phyloP scores from a whole-genome alignment of 2,113 vertebrate species.

The Chloropsis cyanopogon region DNA sequence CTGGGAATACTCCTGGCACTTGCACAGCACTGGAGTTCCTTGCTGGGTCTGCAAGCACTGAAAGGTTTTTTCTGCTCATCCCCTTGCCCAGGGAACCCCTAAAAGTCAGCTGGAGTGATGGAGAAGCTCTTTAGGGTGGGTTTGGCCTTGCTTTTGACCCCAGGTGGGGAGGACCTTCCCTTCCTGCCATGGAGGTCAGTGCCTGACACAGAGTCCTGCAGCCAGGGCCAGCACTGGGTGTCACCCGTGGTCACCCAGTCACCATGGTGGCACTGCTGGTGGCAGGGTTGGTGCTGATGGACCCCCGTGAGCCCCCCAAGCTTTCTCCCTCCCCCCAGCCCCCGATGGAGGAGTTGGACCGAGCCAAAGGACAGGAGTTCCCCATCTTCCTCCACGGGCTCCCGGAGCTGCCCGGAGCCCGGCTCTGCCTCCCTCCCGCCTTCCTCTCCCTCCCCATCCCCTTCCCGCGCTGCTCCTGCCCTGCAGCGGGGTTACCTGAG shows the following conservation, averaged over 20 bases:
- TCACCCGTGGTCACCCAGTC: not conserved
- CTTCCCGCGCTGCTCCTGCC: not conserved
- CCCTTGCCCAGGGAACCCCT: not conserved
- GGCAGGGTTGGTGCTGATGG: not conserved
- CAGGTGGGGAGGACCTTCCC: not conserved
- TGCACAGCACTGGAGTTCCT: fast-evolving
- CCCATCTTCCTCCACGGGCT: not conserved
- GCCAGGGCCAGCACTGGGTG: not conserved
- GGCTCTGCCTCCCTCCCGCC: not conserved
- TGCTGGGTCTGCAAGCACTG: not conserved
- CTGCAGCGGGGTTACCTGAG: not conserved
- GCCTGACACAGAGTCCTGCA: not conserved
- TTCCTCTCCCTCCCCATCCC: not conserved
- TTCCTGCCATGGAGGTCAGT: not conserved
- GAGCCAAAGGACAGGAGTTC: not conserved
- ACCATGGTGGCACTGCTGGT: not conserved
- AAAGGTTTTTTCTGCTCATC: not conserved
- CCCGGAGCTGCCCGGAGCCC: not conserved
- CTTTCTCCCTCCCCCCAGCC: not conserved
- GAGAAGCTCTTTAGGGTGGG: not conserved
- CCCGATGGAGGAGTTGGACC: fast-evolving
- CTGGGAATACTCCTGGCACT: fast-evolving
- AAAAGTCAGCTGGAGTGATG: not conserved
- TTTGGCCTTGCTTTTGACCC: not conserved
- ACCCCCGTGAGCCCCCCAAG: not conserved